Evolutionary conservation across 2,888 invertebrate genomes (phyloP), one percentile per base, ranked within the genome.

Genomic region (Cephalotes varians): DNA sequence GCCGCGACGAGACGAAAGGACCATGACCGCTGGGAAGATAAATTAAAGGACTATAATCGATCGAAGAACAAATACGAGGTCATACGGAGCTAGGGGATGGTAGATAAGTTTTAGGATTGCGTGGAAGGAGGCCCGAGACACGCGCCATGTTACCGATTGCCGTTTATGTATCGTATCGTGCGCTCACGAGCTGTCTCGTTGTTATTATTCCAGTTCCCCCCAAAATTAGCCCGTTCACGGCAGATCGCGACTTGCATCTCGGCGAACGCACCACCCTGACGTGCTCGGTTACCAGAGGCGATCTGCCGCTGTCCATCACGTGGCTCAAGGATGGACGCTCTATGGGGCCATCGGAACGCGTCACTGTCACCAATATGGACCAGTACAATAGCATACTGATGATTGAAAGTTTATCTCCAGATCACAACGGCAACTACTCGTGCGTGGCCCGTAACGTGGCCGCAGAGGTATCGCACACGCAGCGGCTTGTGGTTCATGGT

Each of bases 351-450:
- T 95, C 96, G 51, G 95, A 96, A 86, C 96, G 96, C 89, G 96
- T 96, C 95, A 96, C 96, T 88, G 96, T 97, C 91, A 97, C 96
- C 91, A 96, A 96, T 95, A 96, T 97, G 95, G 97, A 97, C 95
- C 96, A 96, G 94, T 97, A 96, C 95, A 97, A 96, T 96, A 97
- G 96, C 95, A 96, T 97, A 95, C 96, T 97, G 95, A 96, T 97
- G 95, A 97, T 97, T 94, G 97, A 97, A 94, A 96, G 96, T 95
- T 95, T 97, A 92, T 96, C 96, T 91, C 96, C 96, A 92, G 96
- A 97, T 94, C 97, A 97, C 95, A 97, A 97, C 90, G 97, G 97
- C 94, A 97, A 97, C 95, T 97, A 97, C 95, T 96, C 97, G 86
- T 97, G 97, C 95, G 96, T 96, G 92, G 97, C 96, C 90, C 96